Evolutionary conservation across 2,888 invertebrate genomes (phyloP).

Genomic region (Stomorhina lunata): DNA sequence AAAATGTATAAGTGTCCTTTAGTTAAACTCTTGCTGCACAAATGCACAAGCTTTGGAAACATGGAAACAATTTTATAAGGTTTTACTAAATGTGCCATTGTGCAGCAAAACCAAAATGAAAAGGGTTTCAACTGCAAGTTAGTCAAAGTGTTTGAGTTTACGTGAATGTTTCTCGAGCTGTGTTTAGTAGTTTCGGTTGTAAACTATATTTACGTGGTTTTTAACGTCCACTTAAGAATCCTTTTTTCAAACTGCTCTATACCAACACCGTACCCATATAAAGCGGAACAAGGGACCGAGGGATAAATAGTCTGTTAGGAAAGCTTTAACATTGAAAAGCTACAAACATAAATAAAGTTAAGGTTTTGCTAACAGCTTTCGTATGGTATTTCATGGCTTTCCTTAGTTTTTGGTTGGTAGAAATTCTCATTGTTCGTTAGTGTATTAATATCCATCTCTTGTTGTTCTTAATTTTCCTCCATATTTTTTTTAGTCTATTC

Average conservation of each 20-base stretch:
- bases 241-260: background rate
- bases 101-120: background rate
- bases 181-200: conserved; percentile 20
- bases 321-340: conserved; percentile 10
- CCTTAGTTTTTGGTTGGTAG: conserved; percentile 4
- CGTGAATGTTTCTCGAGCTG: conserved; percentile 6
- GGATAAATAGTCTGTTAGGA: background rate
- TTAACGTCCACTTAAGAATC: conserved; percentile 54
- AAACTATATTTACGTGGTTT: conserved; percentile 59
- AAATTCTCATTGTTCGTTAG: too few relatives aligned
- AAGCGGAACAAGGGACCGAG: background rate
- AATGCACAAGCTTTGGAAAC: conserved; percentile 68
- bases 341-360: conserved; percentile 33
- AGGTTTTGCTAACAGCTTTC: conserved; percentile 38
- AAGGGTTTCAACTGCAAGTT: background rate
- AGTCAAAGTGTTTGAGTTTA: background rate
- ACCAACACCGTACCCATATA: background rate
- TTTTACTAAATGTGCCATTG: background rate
- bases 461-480: conserved; percentile 6
- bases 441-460: conserved; percentile 47
- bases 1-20: conserved; percentile 26
- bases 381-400: conserved; percentile 17
- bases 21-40: conserved; percentile 69
- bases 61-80: conserved; percentile 24
- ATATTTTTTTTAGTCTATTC: background rate